These are phyloP conservation scores for Myotis myotis DNA, from an alignment of 2,797 vertebrate species.

Conservation along the genomic window DNA sequence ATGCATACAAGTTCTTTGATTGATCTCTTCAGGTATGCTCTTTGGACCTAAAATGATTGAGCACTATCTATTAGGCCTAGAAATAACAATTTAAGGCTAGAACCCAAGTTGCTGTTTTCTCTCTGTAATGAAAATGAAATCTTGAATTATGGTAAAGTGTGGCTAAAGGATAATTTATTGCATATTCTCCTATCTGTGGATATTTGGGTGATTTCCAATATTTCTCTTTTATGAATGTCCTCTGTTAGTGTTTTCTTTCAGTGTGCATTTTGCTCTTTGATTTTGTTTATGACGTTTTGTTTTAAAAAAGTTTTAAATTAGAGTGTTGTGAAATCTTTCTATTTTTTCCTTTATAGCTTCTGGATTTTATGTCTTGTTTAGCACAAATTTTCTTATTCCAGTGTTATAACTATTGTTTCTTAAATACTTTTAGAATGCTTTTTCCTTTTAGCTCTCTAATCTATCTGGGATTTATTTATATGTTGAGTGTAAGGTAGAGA, in stretches of 20 bases:
- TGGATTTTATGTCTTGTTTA: slow-evolving; percentile 27
- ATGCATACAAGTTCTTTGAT: too few relatives aligned
- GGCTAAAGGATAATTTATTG: not conserved
- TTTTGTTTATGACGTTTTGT: slow-evolving; percentile 29
- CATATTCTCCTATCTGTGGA: not conserved
- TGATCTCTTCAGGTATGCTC: not conserved
- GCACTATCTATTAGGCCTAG: not conserved
- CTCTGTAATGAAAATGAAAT: not conserved
- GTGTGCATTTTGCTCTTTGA: not conserved
- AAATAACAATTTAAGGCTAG: slow-evolving; percentile 16
- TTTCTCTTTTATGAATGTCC: not conserved
- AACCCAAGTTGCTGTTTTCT: not conserved
- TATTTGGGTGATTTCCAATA: not conserved
- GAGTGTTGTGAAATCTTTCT: not conserved
- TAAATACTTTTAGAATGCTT: not conserved
- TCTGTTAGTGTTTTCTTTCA: slow-evolving; percentile 2
- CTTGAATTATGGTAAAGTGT: not conserved
- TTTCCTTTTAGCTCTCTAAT: not conserved
- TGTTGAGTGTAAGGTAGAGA: not conserved
- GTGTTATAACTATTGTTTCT: not conserved
- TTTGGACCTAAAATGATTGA: slow-evolving; percentile 23
- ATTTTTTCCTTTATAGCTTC: not conserved
- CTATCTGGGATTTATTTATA: not conserved
- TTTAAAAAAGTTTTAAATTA: slow-evolving; percentile 31
- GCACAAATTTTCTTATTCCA: not conserved